Evolutionary conservation across 2,113 vertebrate species (phyloP), one percentile per base, ranked within the genome.

Genomic region (Ceyx cyanopectus): DNA sequence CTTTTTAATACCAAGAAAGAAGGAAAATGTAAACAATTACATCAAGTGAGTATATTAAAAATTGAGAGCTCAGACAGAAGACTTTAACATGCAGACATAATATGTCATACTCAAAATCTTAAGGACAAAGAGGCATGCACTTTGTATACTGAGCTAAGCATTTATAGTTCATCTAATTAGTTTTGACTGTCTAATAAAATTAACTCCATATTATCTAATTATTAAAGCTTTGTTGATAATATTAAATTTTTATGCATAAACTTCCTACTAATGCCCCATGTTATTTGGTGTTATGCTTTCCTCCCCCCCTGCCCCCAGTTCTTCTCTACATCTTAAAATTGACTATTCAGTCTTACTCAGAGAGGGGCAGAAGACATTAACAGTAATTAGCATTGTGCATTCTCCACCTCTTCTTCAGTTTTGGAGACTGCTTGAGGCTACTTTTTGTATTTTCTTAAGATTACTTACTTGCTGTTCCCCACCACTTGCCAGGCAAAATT

Each of bases 201-300:
- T 30, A 53, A 9, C 10, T 63, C 22, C 8, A 4, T 80, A n/a
- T 53, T 65, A 65, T 75, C 4, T n/a, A 51, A 13, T 54, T 67
- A 56, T 27, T 82, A 24, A 54, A 69, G 5, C 87, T 83, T 74
- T 73, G 9, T 34, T 87, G 68, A 17, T 40, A 66, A 5, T 54
- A 6, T 83, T 61, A 56, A 61, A 56, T 54, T 43, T 7, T 62
- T 51, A 22, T 2, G 11, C 3, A 21, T 48, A 63, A 58, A 40
- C 17, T 45, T 93, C 26, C 8, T 57, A 17, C 40, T 53, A 40
- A 29, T 18, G 57, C 22, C 11, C 6, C 2, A 7, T 79, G 10
- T 24, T 79, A 8, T 27, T 72, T 87, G 54, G 3, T 50, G 3
- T 46, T 63, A 23, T 0, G 0, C 14, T 63, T 0, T 17, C 16